Evolutionary conservation across 2,888 invertebrate genomes (phyloP), one percentile per base, ranked within the genome.

Genomic region (Parascotia fuliginaria): DNA sequence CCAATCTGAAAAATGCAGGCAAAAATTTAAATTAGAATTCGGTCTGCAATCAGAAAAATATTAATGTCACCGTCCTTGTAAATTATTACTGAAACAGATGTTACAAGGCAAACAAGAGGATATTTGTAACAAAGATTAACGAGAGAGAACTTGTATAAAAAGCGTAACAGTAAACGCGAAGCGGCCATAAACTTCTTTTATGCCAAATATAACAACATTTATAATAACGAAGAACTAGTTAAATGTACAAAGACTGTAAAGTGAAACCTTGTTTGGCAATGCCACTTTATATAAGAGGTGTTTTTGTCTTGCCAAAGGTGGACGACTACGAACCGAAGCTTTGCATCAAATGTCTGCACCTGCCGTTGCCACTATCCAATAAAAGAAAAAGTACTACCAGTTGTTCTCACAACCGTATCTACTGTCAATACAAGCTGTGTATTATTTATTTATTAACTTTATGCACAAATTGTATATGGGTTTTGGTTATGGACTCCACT

Each of bases 61-160:
- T 65, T 55, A 78, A 76, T 75, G 79, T 77, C 77, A 65, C 70
- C 52, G 71, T 66, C 67, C 75, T 82, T 78, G 80, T 82, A 85
- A 86, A 85, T 85, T 84, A 87, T 85, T 75, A 65, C 77, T 60
- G 53, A 64, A 79, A 79, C 87, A 87, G 85, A 84, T 87, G 87
- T 81, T 87, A 75, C 81, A 65, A 60, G 68, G 65, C 69, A 71
- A 75, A 75, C 74, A 81, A 76, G 75, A 75, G 77, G 77, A 75
- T 77, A 73, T 78, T 78, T 67, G 76, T 66, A 79, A 81, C 79
- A 76, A 81, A 83, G 82, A 86, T 84, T 85, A 85, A 86, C 81
- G 80, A 73, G 70, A 70, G 61, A 65, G 57, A 70, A 75, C 68
- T 73, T 73, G 60, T 66, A 71, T 60, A 60, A 69, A 75, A 83